Evolutionary conservation across 2,888 invertebrate genomes (phyloP), one percentile per base, ranked within the genome.

Genomic region (Palloptera scutellata): DNA sequence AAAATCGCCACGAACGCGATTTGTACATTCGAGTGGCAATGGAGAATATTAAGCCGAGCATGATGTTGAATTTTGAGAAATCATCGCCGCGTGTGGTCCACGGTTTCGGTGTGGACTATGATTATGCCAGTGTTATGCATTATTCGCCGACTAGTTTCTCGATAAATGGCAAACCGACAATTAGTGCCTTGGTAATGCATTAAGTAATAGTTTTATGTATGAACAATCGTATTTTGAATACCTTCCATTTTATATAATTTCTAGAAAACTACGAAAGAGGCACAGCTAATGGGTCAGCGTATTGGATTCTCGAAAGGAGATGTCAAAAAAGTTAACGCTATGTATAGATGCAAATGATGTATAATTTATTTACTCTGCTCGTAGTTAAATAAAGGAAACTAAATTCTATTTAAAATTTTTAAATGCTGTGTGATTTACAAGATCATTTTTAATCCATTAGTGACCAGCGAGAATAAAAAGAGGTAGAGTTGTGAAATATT

Each of bases 101-200:
- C 48, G 89, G 87, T 5, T 91, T 87, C 78, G 91, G 91, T 0
- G 88, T 93, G 0, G 84, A 86, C 0, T 94, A 94, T 76, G 93
- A 94, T 81, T 93, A 91, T 82, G 88, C 88, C 73, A 93, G 93
- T 73, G 91, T 94, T 0, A 92, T 94, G 93, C 94, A 94, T 78
- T 94, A 94, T 82, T 92, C 92, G 0, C 87, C 88, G 53, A 89
- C 87, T 20, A 92, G 93, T 9, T 94, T 94, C 83, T 90, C 92
- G 0, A 87, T 79, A 63, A 93, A 93, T 80, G 88, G 89, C 1
- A 84, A 87, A 76, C 89, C 90, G 9, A 94, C 94, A 0, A 90
- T 94, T 43, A 86, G 88, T 55, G 87, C 92, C 0, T 90, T 88
- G 88, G 91, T 91, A 67, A 67, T 30, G 30, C n/a, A n/a, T n/a